These are phyloP conservation scores for Bombus waltoni DNA, from an alignment of 1,140 invertebrate genomes.

Conservation along the genomic window DNA sequence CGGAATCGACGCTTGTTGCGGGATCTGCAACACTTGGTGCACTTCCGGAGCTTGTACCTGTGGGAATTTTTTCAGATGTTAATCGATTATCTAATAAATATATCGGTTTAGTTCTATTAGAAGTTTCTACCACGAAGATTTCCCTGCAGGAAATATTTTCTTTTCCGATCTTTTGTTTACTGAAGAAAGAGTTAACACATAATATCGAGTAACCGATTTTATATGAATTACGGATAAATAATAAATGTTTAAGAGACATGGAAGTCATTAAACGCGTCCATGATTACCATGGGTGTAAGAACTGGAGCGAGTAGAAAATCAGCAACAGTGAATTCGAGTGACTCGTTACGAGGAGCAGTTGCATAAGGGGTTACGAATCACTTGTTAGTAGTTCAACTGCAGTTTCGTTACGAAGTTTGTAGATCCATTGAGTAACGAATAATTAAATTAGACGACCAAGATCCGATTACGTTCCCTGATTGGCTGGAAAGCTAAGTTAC, in stretches of 20 bases:
- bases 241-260: neutral
- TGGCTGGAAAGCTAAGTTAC: slow-evolving; percentile 24
- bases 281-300: neutral
- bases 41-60: slow-evolving; percentile 72
- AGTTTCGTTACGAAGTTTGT: slow-evolving; percentile 1
- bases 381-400: too few relatives aligned
- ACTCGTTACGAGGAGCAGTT: neutral
- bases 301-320: neutral
- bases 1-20: slow-evolving; percentile 75
- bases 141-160: neutral
- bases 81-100: too few relatives aligned
- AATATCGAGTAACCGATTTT: neutral
- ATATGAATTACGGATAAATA: neutral
- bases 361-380: neutral
- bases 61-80: neutral
- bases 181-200: too few relatives aligned
- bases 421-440: neutral
- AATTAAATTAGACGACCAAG: slow-evolving; percentile 9
- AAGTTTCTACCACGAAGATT: neutral
- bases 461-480: neutral
- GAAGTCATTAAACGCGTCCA: too few relatives aligned
- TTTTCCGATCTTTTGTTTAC: neutral
- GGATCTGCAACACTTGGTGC: slow-evolving; percentile 74
- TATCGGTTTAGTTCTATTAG: neutral
- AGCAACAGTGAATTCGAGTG: neutral